Evolutionary conservation across 1,140 invertebrate species (phyloP).

Genomic region (Epicauta chinensis): DNA sequence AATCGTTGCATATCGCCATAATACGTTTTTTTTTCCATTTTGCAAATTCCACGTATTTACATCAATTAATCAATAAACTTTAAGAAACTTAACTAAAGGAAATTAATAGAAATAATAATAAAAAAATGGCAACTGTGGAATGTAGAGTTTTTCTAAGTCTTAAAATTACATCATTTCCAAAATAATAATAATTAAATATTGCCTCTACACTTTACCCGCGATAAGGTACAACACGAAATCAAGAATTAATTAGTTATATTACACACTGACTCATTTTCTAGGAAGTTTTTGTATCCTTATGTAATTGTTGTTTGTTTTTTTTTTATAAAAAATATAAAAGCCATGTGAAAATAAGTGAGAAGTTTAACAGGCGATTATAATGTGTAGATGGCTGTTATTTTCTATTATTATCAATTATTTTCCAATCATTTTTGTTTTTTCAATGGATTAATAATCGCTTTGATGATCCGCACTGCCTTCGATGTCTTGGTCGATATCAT

Average conservation of each 20-base stretch:
- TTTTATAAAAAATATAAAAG: slow-evolving; percentile 24
- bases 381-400: slow-evolving; percentile 10
- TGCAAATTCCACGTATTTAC: slow-evolving; percentile 15
- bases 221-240: slow-evolving; percentile 14
- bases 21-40: too few relatives aligned
- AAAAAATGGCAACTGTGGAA: slow-evolving; percentile 23
- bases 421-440: neutral
- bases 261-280: slow-evolving; percentile 11
- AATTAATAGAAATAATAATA: neutral
- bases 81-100: slow-evolving; percentile 18
- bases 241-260: slow-evolving; percentile 14
- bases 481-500: slow-evolving; percentile 59
- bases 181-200: slow-evolving; percentile 25
- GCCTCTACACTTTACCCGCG: slow-evolving; percentile 32
- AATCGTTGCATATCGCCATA: too few relatives aligned
- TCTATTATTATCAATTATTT: neutral
- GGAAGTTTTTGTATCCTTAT: slow-evolving; percentile 9
- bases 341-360: slow-evolving; percentile 21
- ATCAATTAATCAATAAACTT: slow-evolving; percentile 29
- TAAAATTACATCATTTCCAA: neutral
- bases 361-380: slow-evolving; percentile 25
- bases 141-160: slow-evolving; percentile 16
- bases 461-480: slow-evolving; percentile 74
- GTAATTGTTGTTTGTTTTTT: neutral
- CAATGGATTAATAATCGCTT: slow-evolving; percentile 59